Evolutionary conservation across 1,140 invertebrate genomes (phyloP), one percentile per base, ranked within the genome.

Genomic region (Prorops nasuta): DNA sequence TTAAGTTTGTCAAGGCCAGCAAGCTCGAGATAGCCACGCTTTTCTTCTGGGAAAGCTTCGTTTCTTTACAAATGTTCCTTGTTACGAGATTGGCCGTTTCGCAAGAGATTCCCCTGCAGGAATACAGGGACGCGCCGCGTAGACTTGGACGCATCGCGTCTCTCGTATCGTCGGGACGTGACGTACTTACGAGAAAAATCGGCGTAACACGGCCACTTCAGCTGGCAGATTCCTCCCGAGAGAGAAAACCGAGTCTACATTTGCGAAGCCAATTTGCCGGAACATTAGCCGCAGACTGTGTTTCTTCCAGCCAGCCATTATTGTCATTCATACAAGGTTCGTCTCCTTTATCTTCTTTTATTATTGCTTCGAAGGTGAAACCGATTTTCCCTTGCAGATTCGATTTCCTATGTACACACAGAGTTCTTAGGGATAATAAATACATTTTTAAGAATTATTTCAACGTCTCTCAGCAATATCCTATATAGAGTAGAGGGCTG

Each of bases 191-290:
- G 61, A 44, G 56, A 65, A 54, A 57, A 52, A 67, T 60, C 49
- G 59, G 42, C 49, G 57, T 43, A 40, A 47, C 32, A 38, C 15
- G 24, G 54, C 40, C 49, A 40, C 12, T 40, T 21, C 54, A 58
- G 56, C 22, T 64, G 51, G 38, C 58, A 67, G 58, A 71, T 67
- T 67, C 48, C 60, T 69, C 65, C 63, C 60, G 61, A 58, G 66
- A 67, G 62, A 54, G 60, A 58, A 60, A 37, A 45, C 22, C 21
- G 43, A 51, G 57, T 69, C 63, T 64, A 62, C 65, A 66, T 69
- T 66, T 63, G 64, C 60, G 61, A 65, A 63, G 63, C 65, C 71
- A 71, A 73, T 73, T 73, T 73, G 60, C 63, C 68, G 68, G 64
- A 71, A 68, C 71, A 72, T 74, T 74, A 74, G 68, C 58, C 60